Conservation (phyloP, 2,888 invertebrate species). For the Deroplatys truncata region DNA sequence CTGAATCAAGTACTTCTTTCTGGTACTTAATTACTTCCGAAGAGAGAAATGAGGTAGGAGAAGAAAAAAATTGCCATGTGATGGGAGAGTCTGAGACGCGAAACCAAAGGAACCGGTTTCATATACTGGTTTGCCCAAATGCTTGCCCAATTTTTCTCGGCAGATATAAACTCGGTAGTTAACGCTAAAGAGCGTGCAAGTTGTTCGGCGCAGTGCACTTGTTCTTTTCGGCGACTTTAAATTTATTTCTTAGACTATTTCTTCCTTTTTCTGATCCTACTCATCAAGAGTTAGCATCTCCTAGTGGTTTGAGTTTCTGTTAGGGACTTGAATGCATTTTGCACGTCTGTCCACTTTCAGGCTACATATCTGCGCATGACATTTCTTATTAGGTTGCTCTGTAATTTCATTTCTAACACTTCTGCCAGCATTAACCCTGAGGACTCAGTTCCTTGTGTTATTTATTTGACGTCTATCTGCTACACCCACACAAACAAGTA, state of each 20-base stretch:
- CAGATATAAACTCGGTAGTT: neutral
- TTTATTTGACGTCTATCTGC: neutral
- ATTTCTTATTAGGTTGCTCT: neutral
- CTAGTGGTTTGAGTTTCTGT: no score
- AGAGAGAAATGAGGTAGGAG: neutral
- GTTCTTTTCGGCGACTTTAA: neutral
- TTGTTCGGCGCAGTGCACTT: neutral
- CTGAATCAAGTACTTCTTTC: no score
- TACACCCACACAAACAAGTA: neutral
- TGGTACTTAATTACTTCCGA: neutral
- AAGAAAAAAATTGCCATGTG: no score
- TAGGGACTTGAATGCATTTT: no score
- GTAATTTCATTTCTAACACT: neutral
- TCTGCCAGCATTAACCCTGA: neutral
- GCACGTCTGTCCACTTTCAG: neutral
- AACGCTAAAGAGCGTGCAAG: neutral
- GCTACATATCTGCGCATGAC: neutral
- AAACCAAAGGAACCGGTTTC: neutral
- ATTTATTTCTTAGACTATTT: neutral
- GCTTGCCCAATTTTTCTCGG: neutral
- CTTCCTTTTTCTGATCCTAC: neutral
- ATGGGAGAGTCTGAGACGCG: neutral
- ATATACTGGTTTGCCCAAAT: neutral
- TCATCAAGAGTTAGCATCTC: no score
- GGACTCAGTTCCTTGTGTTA: neutral